These are phyloP conservation scores for Nomada flava DNA, from an alignment of 2,888 invertebrate species.

Conservation along the genomic window DNA sequence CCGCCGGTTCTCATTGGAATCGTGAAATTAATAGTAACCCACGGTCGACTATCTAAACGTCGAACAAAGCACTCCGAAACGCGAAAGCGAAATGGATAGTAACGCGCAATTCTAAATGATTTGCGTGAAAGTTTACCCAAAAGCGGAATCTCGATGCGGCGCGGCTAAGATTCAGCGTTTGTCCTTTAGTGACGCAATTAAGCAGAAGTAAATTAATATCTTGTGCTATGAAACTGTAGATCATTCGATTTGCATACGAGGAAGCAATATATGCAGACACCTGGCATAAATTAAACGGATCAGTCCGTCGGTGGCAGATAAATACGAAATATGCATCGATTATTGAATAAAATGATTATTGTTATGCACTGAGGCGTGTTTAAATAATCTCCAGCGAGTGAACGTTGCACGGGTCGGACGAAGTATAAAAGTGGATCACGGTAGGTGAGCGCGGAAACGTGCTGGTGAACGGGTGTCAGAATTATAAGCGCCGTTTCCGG, in stretches of 20 bases:
- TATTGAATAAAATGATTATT: neutral
- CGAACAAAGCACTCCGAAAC: neutral
- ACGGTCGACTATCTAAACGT: neutral
- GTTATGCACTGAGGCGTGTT: neutral
- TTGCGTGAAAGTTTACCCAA: constrained; percentile 4
- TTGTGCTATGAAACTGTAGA: neutral
- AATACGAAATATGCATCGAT: neutral
- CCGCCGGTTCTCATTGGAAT: neutral
- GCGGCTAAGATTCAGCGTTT: neutral
- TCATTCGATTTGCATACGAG: constrained; percentile 12
- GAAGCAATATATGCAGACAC: neutral
- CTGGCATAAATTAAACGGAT: constrained; percentile 6
- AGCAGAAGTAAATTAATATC: constrained; percentile 30
- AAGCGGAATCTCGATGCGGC: neutral
- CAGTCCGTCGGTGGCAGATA: neutral
- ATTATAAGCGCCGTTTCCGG: constrained; percentile 66
- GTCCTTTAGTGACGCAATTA: constrained; percentile 22
- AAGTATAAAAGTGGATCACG: constrained; percentile 43
- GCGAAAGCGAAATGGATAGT: neutral
- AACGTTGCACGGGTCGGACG: constrained; percentile 24
- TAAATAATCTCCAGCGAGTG: neutral
- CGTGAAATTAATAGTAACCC: neutral
- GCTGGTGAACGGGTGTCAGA: constrained; percentile 58
- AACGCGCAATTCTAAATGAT: neutral
- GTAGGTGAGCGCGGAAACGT: constrained; percentile 35